Evolutionary conservation across 2,113 vertebrate genomes (phyloP), one percentile per base, ranked within the genome.

Genomic region (Progne subis): DNA sequence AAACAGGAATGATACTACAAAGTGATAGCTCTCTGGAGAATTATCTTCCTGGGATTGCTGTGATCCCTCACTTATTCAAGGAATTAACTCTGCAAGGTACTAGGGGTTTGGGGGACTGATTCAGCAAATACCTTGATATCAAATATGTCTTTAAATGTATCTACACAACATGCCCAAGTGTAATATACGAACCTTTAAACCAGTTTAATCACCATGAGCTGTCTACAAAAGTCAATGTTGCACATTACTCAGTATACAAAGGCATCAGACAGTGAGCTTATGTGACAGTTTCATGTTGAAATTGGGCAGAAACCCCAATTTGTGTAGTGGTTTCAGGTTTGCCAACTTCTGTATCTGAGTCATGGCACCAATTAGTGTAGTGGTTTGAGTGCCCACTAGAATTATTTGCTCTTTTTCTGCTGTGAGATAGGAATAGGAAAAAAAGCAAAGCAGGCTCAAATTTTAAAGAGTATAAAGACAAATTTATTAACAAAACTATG

Each of bases 21-120:
- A 34, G 11, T 49, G 41, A 49, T 21, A 71, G 31, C 14, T 44
- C 18, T 72, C 37, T 46, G 28, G 31, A 19, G 18, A 70, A 65
- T 77, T 80, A 61, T 50, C 82, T 72, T 87, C 20, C 31, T 5
- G 3, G 50, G 41, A 37, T 20, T 88, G 46, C n/a, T 57, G 25
- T 24, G 11, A 13, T 76, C 14, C 21, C 26, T 70, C 23, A 37
- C 28, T 65, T 91, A 57, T 37, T 25, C 85, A 77, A 50, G 19
- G 7, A 65, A 21, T 69, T 82, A 56, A 61, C 50, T 78, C 65
- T 31, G 24, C n/a, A 59, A 76, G 29, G 32, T 82, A 32, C 17
- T 50, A 43, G 11, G 7, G 8, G 2, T 29, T 60, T 79, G 0
- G 1, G 8, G 3, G 7, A 19, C 23, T n/a, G 34, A 60, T 56